Evolutionary conservation across 1,140 invertebrate genomes (phyloP), one percentile per base, ranked within the genome.

Genomic region (Ctenoplectra terminalis): DNA sequence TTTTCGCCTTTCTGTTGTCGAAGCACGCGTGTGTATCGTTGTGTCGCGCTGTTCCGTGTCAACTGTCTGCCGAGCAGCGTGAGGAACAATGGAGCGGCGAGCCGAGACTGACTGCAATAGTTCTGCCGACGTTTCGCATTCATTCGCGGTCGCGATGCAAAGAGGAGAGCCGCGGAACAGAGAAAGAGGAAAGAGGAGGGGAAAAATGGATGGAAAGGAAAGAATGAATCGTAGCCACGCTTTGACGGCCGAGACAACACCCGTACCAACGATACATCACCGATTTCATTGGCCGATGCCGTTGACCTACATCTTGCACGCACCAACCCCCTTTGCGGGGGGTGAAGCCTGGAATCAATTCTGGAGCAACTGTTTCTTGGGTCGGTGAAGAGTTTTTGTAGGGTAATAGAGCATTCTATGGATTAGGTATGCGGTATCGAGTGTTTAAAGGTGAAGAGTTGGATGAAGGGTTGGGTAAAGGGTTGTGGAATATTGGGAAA

Each of bases 21-120:
- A 48, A 46, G 26, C 77, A 50, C 58, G 64, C 40, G 64, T 67
- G 69, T 73, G 69, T 80, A 67, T 66, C 76, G 58, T 67, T 34
- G 78, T 46, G 56, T 46, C 46, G 72, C 54, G n/a, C 66, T 86
- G 50, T 86, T 86, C 60, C 67, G 72, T 56, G 84, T 85, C 67
- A 71, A 77, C 79, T 71, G 67, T 70, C 66, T 79, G 26, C 46
- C 76, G 69, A 26, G 46, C 60, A 60, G 56, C 56, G 40, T 50
- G 54, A 23, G 56, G 54, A 82, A 86, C 84, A 86, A 86, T 86
- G 81, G 72, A 73, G 54, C 73, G 80, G 73, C 80, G 64, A 86
- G 72, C 54, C 67, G 71, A 71, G 84, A 73, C 76, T 70, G 76
- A 56, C 84, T 70, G 77, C 83, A 60, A 85, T 84, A 84, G 70